Conservation (phyloP, 2,888 invertebrate species). For the Leucophenga maculata region DNA sequence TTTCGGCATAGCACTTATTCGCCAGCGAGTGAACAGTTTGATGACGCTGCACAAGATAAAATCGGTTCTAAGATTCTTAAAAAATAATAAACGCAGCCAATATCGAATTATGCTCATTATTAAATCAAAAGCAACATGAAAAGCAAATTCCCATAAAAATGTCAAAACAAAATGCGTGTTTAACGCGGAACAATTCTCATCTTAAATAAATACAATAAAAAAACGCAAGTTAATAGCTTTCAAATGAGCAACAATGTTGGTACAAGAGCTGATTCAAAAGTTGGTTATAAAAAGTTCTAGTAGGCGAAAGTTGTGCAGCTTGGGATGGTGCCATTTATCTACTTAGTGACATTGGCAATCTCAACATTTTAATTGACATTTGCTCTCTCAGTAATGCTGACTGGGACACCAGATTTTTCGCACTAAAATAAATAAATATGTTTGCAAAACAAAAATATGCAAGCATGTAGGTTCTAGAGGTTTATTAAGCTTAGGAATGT, state of each 20-base stretch:
- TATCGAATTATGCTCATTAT: conserved; percentile 6
- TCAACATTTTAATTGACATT: no score
- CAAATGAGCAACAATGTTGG: conserved; percentile 28
- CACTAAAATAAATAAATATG: no score
- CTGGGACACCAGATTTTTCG: no score
- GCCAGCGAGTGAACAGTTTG: not conserved
- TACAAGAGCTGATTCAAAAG: conserved; percentile 1
- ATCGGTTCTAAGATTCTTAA: not conserved
- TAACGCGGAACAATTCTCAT: conserved; percentile 54
- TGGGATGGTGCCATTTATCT: no score
- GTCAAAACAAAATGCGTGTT: conserved; percentile 58
- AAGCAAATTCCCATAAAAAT: conserved; percentile 48
- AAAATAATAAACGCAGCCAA: conserved; percentile 1
- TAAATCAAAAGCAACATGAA: not conserved
- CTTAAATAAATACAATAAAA: conserved; percentile 45
- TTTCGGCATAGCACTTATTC: not conserved
- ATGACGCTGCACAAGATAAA: not conserved
- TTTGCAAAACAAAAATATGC: no score
- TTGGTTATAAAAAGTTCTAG: conserved; percentile 35
- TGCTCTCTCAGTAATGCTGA: no score
- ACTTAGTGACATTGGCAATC: no score
- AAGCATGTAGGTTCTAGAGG: no score
- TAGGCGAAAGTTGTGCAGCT: no score
- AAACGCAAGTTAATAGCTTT: conserved; percentile 57
- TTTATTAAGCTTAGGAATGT: no score